phyloP scores from a whole-genome alignment of 2,888 invertebrate genomes.

The Drosophila tripunctata region DNA sequence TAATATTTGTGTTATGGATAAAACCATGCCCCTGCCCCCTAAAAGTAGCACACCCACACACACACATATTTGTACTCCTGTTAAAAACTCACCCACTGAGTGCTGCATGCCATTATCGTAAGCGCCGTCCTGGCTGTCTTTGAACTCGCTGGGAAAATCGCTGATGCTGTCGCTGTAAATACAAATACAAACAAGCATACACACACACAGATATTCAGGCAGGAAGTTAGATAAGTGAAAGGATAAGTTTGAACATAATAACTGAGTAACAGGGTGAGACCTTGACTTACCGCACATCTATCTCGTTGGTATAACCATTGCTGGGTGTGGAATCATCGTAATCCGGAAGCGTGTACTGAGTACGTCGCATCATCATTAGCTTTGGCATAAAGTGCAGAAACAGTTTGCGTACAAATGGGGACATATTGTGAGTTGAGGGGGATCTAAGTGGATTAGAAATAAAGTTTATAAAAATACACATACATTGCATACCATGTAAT shows the following conservation, averaged over 20 bases:
- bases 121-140: constrained; percentile 86
- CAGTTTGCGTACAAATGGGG: constrained; percentile 93
- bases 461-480: background rate
- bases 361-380: constrained; percentile 94
- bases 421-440: constrained; percentile 97
- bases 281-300: constrained; percentile 89
- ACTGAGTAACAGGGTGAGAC: background rate
- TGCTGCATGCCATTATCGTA: constrained; percentile 88
- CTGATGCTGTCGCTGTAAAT: constrained; percentile 87
- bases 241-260: constrained; percentile 13
- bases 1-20: constrained; percentile 53
- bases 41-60: background rate
- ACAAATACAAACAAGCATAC: constrained; percentile 6
- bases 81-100: constrained; percentile 86
- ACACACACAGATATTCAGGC: background rate
- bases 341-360: constrained; percentile 93
- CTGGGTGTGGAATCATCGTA: constrained; percentile 92
- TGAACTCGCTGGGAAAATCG: constrained; percentile 89
- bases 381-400: constrained; percentile 97
- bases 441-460: constrained; percentile 86
- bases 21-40: background rate
- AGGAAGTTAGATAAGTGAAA: constrained; percentile 18
- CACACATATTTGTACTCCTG: background rate
- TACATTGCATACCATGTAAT: too few species aligned
- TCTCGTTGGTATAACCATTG: constrained; percentile 91